Percentiles rank a stretch among this genome's conserved stretches.
Conservation (phyloP, 2,797 vertebrate species). For the Columba guinea region DNA sequence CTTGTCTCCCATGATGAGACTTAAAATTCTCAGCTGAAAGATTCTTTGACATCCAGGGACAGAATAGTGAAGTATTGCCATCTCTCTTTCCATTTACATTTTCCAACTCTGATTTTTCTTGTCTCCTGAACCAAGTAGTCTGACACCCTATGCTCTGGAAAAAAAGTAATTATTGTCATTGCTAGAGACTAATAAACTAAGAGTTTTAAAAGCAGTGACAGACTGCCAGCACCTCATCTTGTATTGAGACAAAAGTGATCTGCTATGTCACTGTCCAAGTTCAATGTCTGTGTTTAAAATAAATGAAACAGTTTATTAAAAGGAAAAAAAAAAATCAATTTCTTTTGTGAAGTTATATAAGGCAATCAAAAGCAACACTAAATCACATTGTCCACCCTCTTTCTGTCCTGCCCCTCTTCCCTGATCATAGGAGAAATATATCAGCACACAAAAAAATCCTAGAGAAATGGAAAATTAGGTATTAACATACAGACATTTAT, state of each 20-base stretch:
- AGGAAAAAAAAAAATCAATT: not conserved
- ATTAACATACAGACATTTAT: not conserved
- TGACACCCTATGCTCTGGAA: not conserved
- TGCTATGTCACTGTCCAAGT: not conserved
- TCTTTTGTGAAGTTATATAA: not conserved
- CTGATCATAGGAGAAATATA: not conserved
- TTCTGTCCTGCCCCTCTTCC: not conserved
- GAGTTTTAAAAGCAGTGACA: not conserved
- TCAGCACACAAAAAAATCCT: not conserved
- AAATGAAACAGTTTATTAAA: not conserved
- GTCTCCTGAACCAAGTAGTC: not conserved
- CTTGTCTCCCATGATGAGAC: not conserved
- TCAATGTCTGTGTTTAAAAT: not conserved
- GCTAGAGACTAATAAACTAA: not conserved
- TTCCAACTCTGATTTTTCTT: not conserved
- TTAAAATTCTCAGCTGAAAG: not conserved
- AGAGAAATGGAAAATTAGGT: slow-evolving; percentile 21
- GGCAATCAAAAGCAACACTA: not conserved
- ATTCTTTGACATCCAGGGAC: not conserved
- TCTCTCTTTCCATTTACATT: not conserved
- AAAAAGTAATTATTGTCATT: not conserved
- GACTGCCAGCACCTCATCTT: not conserved
- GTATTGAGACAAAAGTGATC: not conserved
- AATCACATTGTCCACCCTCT: not conserved
- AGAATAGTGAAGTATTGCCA: not conserved